Percentiles rank a stretch among this genome's conserved stretches.
Conservation (phyloP, 2,888 invertebrate genomes). For the Timema podura region DNA sequence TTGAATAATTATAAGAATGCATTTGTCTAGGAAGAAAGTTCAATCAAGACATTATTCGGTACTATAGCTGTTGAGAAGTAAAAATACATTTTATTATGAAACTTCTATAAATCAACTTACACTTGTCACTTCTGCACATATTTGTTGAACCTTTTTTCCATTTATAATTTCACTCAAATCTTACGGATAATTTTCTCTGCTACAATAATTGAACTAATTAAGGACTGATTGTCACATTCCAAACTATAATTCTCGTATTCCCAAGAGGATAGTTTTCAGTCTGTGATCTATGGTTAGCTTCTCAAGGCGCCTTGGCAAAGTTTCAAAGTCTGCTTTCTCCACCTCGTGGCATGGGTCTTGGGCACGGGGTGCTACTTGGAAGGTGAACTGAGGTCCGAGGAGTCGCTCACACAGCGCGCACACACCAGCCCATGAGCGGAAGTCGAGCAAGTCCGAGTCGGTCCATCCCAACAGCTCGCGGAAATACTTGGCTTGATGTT, state of each 20-base stretch:
- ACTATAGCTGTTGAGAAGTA: no score
- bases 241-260: slow-evolving; percentile 38
- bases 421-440: slow-evolving; percentile 74
- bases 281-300: slow-evolving; percentile 46
- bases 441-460: slow-evolving; percentile 54
- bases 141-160: no score
- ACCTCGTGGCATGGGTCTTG: slow-evolving; percentile 69
- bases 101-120: no score
- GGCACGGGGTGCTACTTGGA: slow-evolving; percentile 51
- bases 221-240: no score
- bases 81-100: no score
- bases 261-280: slow-evolving; percentile 50
- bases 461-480: slow-evolving; percentile 52
- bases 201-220: no score
- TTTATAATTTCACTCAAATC: no score
- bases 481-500: slow-evolving; percentile 50
- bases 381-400: slow-evolving; percentile 50
- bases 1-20: no score
- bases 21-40: no score
- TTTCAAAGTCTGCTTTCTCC: slow-evolving; percentile 65
- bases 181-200: no score
- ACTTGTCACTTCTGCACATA: no score
- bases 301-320: slow-evolving; percentile 55
- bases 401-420: slow-evolving; percentile 73
- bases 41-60: no score